These are phyloP conservation scores for Epinephelus awoara DNA, from an alignment of 2,797 vertebrate species.

Conservation along the genomic window DNA sequence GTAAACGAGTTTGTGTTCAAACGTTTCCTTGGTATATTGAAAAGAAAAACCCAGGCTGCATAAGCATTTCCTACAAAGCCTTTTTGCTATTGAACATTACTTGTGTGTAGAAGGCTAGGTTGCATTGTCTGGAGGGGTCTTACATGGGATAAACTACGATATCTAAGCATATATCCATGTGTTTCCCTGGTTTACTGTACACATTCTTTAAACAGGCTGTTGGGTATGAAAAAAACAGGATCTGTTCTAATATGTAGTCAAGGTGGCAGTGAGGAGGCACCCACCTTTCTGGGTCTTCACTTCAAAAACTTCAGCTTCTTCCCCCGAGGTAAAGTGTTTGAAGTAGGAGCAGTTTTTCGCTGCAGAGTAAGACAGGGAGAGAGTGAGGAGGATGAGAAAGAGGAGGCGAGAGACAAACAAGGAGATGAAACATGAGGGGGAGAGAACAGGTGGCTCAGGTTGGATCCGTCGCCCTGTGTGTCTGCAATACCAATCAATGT, in stretches of 20 bases:
- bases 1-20: not conserved
- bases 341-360: conserved; percentile 97
- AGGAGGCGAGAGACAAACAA: not conserved
- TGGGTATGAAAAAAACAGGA: not conserved
- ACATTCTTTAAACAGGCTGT: not conserved
- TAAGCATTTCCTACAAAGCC: not conserved
- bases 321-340: conserved; percentile 96
- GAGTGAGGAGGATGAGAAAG: conserved; percentile 1
- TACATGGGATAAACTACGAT: not conserved
- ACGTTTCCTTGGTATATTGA: not conserved
- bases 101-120: not conserved
- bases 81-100: not conserved
- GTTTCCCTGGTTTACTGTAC: not conserved
- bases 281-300: conserved; percentile 98
- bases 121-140: not conserved
- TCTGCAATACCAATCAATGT: conserved; percentile 44
- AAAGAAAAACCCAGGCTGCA: not conserved
- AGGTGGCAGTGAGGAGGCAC: conserved; percentile 44
- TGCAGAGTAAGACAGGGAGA: conserved; percentile 65
- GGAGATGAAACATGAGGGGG: conserved; percentile 34
- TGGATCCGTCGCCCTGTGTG: conserved; percentile 16
- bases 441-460: conserved; percentile 50
- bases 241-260: conserved; percentile 8
- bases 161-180: not conserved
- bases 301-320: conserved; percentile 95